Base-by-base conservation (phyloP, 92 coral and sea anemone genomes). In the Epizoanthus scotinus region DNA sequence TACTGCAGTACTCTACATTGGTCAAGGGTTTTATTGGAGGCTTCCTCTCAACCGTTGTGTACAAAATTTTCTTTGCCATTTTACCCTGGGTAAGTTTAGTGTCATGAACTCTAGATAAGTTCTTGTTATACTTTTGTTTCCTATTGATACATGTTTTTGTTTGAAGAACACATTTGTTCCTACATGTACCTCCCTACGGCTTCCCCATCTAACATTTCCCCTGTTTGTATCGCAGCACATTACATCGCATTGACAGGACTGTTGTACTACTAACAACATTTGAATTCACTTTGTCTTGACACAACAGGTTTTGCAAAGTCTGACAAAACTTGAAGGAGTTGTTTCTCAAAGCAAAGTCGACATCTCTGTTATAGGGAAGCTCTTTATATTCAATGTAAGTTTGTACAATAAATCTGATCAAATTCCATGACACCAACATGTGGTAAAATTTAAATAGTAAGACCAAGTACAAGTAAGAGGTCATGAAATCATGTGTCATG, bases 361-460 rank as follows among this genome's bases (percentile, higher is more conserved):
- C 54, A 90, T 82, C 57, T 90, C 93, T 44, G 89, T 91, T 2
- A 83, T 95, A 55, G 98, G 97, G 73, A 92, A 92, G 61, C 87
- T 90, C 31, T 95, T 90, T 73, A 86, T 95, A 27, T 95, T 95
- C 71, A 91, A 87, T 91, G 98, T 95, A 86, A 72, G 81, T 70
- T 19, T 12, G 0, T 19, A 14, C 27, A 5, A 20, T 24, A n/a
- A n/a, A 31, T 8, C 22, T n/a, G 28, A 12, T 18, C 8, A 29
- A 25, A 21, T 13, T 61, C 67, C 28, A 29, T 62, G 66, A 34
- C 18, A 21, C 62, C 82, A 27, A 7, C 44, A 71, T 5, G 72
- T 40, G 8, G 44, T 40, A 40, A 5, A 40, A 40, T 2, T 40
- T 6, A 40, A 40, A 40, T 40, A 5, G 44, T 9, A 40, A 40